These are phyloP conservation scores for Nycticorax nycticorax DNA, from an alignment of 2,113 vertebrate genomes.

Conservation along the genomic window DNA sequence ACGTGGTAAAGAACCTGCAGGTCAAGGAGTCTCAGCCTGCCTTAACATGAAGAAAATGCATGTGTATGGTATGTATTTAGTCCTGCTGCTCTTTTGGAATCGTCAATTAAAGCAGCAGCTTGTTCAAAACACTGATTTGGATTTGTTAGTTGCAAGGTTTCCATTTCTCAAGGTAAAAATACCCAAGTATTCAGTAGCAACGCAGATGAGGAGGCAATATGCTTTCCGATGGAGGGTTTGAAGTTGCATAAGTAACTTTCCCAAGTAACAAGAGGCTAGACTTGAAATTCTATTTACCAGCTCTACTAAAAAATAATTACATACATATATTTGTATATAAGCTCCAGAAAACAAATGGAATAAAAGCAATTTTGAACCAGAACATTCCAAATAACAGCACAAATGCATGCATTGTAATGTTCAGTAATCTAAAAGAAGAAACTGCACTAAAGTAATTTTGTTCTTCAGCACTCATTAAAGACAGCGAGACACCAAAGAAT, in stretches of 20 bases:
- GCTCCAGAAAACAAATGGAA: not conserved
- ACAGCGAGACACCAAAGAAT: conserved; percentile 11
- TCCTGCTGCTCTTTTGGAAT: not conserved
- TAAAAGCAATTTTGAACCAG: not conserved
- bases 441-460: not conserved
- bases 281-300: not conserved
- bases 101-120: not conserved
- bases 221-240: not conserved
- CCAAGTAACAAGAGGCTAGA: not conserved
- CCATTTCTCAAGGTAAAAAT: not conserved
- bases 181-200: not conserved
- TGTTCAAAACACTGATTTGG: not conserved
- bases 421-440: not conserved
- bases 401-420: not conserved
- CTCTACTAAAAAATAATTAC: not conserved
- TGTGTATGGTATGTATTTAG: not conserved
- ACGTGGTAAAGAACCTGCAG: not conserved
- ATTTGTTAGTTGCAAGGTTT: not conserved
- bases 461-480: not conserved
- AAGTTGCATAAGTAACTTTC: not conserved
- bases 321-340: not conserved
- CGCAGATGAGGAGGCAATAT: fast-evolving
- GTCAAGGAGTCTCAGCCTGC: not conserved
- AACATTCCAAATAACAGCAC: not conserved
- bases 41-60: not conserved